Base-by-base conservation (phyloP, 2,113 vertebrate genomes). In the Telmatochromis sp. region DNA sequence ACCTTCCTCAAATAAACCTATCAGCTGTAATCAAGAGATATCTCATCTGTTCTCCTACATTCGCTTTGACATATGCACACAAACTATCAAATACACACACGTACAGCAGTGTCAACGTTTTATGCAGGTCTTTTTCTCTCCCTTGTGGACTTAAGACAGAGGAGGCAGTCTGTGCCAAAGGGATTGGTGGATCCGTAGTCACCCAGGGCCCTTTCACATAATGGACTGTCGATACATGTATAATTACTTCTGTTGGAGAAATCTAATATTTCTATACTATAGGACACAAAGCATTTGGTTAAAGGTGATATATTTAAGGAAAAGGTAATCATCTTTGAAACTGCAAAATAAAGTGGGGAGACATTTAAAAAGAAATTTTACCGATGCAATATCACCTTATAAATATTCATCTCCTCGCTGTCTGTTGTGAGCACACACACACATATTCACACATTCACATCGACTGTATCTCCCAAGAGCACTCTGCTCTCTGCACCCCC, bases 1-100 rank as follows among this genome's bases (percentile, higher is more conserved):
- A 94, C 93, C 93, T 95, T 94, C 92, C 90, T 93, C 86, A 92
- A 94, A 94, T 93, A 93, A 95, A 94, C 93, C 92, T 89, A 94
- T 94, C 95, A 91, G 92, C 87, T 91, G 80, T 91, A 94, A 95
- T 95, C 93, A 95, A 89, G 89, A 88, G 84, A 86, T 58, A 89
- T 92, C 92, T 89, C 58, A 55, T 92, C 88, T 81, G 87, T 81
- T 89, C 88, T 80, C 71, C 23, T 75, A 89, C 91, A 94, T 86
- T 89, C 57, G 28, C 89, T 88, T 53, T 94, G 93, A 95, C 95
- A 94, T 82, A 57, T 65, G 90, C 89, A 75, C 82, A 28, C 89
- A 78, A n/a, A 65, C 86, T 28, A 37, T 7, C 17, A 84, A 15
- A 78, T 37, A 47, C 71, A 65, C 82, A 65, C 58, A 65, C 33